Evolutionary conservation across 1,140 invertebrate species (phyloP).

Genomic region (Scaptomyza montana): DNA sequence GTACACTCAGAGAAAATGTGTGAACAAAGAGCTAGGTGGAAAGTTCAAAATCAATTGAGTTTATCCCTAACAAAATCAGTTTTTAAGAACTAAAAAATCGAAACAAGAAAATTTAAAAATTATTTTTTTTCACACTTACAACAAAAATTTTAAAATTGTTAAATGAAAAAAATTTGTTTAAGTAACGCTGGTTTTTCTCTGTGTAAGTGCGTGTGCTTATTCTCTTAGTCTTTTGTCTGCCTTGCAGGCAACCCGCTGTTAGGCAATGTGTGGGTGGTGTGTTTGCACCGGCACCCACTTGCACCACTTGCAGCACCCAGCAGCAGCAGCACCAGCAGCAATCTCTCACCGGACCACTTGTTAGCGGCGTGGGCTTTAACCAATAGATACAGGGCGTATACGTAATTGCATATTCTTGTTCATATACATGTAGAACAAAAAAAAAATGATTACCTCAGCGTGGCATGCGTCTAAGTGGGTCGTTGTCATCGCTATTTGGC

Average conservation of each 20-base stretch:
- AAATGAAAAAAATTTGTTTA: no score
- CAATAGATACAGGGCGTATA: constrained; percentile 47
- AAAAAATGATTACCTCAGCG: constrained; percentile 43
- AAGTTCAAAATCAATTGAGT: no score
- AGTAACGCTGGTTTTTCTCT: constrained; percentile 10
- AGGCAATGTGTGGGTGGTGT: constrained; percentile 47
- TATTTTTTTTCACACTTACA: no score
- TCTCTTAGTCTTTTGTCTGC: not conserved
- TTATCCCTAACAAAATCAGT: no score
- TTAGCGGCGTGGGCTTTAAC: constrained; percentile 47
- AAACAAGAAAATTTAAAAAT: no score
- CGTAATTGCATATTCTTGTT: constrained; percentile 37
- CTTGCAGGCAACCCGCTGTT: constrained; percentile 31
- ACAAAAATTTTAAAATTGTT: no score
- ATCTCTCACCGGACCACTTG: constrained; percentile 50
- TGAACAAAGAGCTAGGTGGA: no score
- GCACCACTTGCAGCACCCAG: constrained; percentile 8
- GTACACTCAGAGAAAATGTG: not conserved
- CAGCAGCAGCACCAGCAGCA: not conserved
- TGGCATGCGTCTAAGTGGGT: constrained; percentile 34
- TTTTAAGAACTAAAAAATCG: no score
- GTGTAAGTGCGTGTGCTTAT: constrained; percentile 20
- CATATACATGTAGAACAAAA: constrained; percentile 4
- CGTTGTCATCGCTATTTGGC: constrained; percentile 27
- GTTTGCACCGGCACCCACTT: constrained; percentile 23